Evolutionary conservation across 23 tunicate species (phyloP).

Genomic region (Halocynthia roretzi): DNA sequence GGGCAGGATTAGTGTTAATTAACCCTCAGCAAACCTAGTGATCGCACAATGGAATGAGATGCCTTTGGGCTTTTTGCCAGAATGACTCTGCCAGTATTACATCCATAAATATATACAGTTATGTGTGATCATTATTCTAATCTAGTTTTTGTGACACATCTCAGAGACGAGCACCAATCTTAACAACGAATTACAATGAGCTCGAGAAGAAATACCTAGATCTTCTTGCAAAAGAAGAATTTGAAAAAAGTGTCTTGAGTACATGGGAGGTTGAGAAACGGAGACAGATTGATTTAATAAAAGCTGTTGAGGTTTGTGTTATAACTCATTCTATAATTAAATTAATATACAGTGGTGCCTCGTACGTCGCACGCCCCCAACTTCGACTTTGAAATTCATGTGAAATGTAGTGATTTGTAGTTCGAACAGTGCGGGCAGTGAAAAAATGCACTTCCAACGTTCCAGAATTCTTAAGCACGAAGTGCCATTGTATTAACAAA

Average conservation of each 20-base stretch:
- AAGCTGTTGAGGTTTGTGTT: conserved; percentile 50
- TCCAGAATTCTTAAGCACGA: too few relatives aligned
- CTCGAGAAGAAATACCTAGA: conserved; percentile 29
- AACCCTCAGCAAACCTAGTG: too few relatives aligned
- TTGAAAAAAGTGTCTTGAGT: conserved; percentile 50
- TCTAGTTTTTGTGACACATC: not conserved
- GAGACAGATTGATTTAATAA: conserved; percentile 35
- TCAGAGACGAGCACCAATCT: conserved; percentile 61
- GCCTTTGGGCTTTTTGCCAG: too few relatives aligned
- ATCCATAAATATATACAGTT: too few relatives aligned
- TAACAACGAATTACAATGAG: conserved; percentile 12
- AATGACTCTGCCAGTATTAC: too few relatives aligned
- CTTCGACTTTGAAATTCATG: not conserved
- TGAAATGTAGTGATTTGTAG: too few relatives aligned
- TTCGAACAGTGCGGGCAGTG: too few relatives aligned
- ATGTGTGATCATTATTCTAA: too few relatives aligned
- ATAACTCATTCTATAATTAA: not conserved
- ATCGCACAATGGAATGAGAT: too few relatives aligned
- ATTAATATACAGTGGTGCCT: not conserved
- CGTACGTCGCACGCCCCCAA: not conserved
- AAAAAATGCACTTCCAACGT: too few relatives aligned
- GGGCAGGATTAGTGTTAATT: too few relatives aligned
- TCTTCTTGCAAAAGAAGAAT: conserved; percentile 36
- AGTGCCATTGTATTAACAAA: too few relatives aligned
- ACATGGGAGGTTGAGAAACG: conserved; percentile 69